phyloP scores from a whole-genome alignment of 2,888 invertebrate species.

The Noctua pronuba region DNA sequence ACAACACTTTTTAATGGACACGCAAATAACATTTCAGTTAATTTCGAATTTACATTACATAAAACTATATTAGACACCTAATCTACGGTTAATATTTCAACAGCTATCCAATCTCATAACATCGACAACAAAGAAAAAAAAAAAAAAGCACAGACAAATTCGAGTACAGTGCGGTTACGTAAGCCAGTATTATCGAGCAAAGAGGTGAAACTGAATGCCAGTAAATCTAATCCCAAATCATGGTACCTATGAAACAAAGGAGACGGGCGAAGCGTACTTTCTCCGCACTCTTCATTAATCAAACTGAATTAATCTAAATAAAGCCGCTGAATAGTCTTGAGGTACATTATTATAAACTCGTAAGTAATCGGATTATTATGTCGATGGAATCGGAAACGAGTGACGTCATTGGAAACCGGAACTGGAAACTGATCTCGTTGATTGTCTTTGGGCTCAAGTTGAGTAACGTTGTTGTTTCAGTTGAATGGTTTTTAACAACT shows the following conservation, averaged over 20 bases:
- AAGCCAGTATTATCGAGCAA: slow-evolving; percentile 63
- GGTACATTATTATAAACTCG: slow-evolving; percentile 59
- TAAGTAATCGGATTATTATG: slow-evolving; percentile 69
- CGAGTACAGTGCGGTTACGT: slow-evolving; percentile 47
- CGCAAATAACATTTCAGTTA: slow-evolving; percentile 44
- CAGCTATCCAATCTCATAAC: slow-evolving; percentile 60
- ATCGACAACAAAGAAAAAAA: slow-evolving; percentile 43
- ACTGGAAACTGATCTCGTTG: slow-evolving; percentile 47
- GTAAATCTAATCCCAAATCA: slow-evolving; percentile 72
- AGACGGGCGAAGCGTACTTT: slow-evolving; percentile 73
- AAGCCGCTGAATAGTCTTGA: slow-evolving; percentile 67
- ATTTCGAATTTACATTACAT: slow-evolving; percentile 49
- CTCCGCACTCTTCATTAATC: slow-evolving; percentile 83
- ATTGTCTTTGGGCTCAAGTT: slow-evolving; percentile 35
- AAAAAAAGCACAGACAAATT: slow-evolving; percentile 52
- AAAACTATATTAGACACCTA: slow-evolving; percentile 47
- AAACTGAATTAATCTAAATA: slow-evolving; percentile 83
- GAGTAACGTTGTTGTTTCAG: slow-evolving; percentile 25
- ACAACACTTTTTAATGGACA: slow-evolving; percentile 31
- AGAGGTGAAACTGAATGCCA: slow-evolving; percentile 74
- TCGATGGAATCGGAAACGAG: slow-evolving; percentile 58
- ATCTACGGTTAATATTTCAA: slow-evolving; percentile 62
- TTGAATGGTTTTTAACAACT: slow-evolving; percentile 28
- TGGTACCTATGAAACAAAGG: slow-evolving; percentile 75
- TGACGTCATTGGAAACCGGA: slow-evolving; percentile 59